Evolutionary conservation across 2,113 vertebrate species (phyloP).

Genomic region (Egretta garzetta): DNA sequence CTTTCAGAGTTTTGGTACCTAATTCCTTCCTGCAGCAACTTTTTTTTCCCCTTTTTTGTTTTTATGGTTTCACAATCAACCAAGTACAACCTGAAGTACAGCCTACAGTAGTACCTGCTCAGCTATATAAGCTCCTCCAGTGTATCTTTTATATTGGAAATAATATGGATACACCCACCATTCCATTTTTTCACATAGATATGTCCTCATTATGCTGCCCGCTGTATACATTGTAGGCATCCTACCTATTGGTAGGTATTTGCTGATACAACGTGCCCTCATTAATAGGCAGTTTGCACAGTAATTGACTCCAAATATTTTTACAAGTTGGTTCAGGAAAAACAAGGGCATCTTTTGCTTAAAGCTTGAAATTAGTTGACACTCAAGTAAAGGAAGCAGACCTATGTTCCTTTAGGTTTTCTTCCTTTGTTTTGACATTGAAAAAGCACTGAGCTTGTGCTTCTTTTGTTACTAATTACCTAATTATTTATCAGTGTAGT

Average conservation of each 20-base stretch:
- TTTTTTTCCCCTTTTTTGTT: background rate
- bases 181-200: background rate
- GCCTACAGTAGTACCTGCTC: background rate
- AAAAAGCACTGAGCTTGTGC: constrained; percentile 7
- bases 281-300: background rate
- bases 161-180: background rate
- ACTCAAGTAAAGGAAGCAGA: background rate
- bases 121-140: background rate
- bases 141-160: background rate
- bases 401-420: background rate
- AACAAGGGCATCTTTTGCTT: background rate
- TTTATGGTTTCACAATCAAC: background rate
- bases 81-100: background rate
- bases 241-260: background rate
- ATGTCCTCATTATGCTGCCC: background rate
- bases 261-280: background rate
- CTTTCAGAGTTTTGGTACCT: background rate
- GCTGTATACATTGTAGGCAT: background rate
- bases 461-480: constrained; percentile 47
- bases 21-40: background rate
- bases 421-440: constrained; percentile 45
- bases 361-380: background rate
- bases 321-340: background rate
- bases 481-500: constrained; percentile 49
- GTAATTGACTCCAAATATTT: constrained; percentile 12